phyloP scores from a whole-genome alignment of 1,140 invertebrate genomes.

The Cherax quadricarinatus region DNA sequence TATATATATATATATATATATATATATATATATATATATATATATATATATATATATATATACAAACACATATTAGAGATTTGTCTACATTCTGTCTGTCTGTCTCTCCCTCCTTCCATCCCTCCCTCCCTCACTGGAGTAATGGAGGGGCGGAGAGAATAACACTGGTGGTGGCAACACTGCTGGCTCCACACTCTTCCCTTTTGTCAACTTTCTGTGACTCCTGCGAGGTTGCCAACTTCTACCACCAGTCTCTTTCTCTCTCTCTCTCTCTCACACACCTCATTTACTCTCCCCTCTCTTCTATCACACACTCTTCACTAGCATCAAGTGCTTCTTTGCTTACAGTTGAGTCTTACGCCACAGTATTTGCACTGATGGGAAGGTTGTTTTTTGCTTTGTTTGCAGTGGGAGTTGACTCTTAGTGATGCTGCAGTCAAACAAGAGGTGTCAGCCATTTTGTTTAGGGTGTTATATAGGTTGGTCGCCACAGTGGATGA shows the following conservation, averaged over 20 bases:
- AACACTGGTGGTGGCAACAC: not conserved
- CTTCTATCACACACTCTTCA: not conserved
- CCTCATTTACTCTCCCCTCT: not conserved
- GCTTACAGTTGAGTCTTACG: too few relatives aligned
- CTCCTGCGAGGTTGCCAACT: slow-evolving; percentile 18
- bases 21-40: slow-evolving; percentile 13
- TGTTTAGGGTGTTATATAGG: slow-evolving; percentile 16
- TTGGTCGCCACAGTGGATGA: not conserved
- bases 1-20: slow-evolving; percentile 13
- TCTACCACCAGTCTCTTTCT: not conserved
- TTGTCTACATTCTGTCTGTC: too few relatives aligned
- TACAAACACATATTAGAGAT: not conserved
- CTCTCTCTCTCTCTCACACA: not conserved
- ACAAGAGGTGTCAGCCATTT: slow-evolving; percentile 28
- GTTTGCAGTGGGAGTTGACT: not conserved
- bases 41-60: not conserved
- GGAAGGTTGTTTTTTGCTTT: not conserved
- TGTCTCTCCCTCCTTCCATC: too few relatives aligned
- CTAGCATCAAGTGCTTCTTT: too few relatives aligned
- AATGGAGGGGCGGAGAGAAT: too few relatives aligned
- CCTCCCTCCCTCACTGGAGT: too few relatives aligned
- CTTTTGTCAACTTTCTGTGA: slow-evolving; percentile 34
- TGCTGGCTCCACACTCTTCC: not conserved
- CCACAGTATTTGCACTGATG: too few relatives aligned
- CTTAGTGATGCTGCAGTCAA: not conserved